Conservation (phyloP, 1,140 invertebrate species). For the fruit fly (Drosophila melanogaster) region Release_6_plus_ISO1_MT NT_033779.5:2681501-2682000, state of each 20-base stretch:
- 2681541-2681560: constrained; percentile 53
- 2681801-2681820: constrained; percentile 30
- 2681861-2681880: constrained; percentile 67
- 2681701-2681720: constrained; percentile 67
- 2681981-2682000: constrained; percentile 47
- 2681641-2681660: no score
- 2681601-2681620: constrained; percentile 63
- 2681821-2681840: constrained; percentile 19
- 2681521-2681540: constrained; percentile 81
- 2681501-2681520: constrained; percentile 53
- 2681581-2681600: constrained; percentile 61
- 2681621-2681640: constrained; percentile 13
- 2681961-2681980: constrained; percentile 21
- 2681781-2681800: constrained; percentile 53
- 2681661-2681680: constrained; percentile 47
- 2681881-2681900: constrained; percentile 48
- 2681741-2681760: constrained; percentile 76
- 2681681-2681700: no score
- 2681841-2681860: constrained; percentile 80
- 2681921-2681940: constrained; percentile 59
- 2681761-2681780: constrained; percentile 78
- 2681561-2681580: constrained; percentile 42
- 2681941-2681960: constrained; percentile 1
- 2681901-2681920: constrained; percentile 33
- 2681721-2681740: constrained; percentile 65